Base-by-base conservation (phyloP, 2,888 invertebrate species). In the Phaedon cochleariae region DNA sequence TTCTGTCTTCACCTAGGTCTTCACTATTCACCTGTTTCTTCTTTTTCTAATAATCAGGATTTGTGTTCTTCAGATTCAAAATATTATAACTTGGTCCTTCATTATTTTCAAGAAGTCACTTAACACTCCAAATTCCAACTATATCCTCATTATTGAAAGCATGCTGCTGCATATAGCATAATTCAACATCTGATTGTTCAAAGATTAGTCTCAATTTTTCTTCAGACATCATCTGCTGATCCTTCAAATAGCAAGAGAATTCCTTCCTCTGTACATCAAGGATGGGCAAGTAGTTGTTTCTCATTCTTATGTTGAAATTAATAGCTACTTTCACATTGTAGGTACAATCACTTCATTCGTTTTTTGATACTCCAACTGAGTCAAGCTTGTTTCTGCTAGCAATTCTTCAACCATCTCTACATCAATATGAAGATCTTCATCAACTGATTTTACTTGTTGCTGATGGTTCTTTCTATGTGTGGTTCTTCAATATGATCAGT, bases 281-380 rank as follows among this genome's bases (percentile, higher is more conserved):
- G 9, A 57, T 45, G 1, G 26, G 21, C 41, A 57, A 26, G 55
- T 57, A 6, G 55, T 57, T 17, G 21, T 57, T 17, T 57, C 45
- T 22, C 22, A 45, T 57, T 41, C 55, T 45, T 57, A 45, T 20
- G 55, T 57, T 1, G 12, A 57, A 57, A 57, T 57, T 15, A 57
- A 45, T 45, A 22, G 55, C 45, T 57, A 17, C 45, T 45, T 26
- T 57, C 55, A 15, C 22, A 41, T 7, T 45, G 21, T n/a, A n/a
- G n/a, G n/a, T 21, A 57, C 41, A 20, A 57, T 26, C 5, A 26
- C 9, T 41, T 37, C 45, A 15, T n/a, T n/a, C n/a, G 45, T 45
- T 21, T 57, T 45, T 17, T 57, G 55, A 45, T 57, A 57, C 26
- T 57, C 45, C 12, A 41, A 45, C 17, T 53, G 31, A 15, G 18